These are phyloP conservation scores for Spea hammondii DNA, from an alignment of 2,797 vertebrate species.

Conservation along the genomic window DNA sequence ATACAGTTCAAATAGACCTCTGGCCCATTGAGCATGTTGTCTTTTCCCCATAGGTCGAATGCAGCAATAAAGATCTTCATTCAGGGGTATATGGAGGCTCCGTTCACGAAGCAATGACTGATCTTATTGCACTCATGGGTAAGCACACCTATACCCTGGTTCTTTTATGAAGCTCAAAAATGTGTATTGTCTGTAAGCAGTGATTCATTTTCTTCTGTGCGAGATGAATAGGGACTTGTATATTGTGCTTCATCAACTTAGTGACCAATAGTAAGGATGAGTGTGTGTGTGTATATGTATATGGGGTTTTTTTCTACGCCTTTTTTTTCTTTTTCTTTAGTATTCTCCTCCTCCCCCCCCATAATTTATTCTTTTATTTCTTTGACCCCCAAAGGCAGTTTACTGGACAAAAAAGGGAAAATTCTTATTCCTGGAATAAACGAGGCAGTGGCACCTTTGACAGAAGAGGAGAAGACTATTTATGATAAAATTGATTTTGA, in stretches of 20 bases:
- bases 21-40: too few species aligned
- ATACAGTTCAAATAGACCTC: too few species aligned
- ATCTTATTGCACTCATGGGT: constrained; percentile 89
- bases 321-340: not conserved
- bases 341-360: too few species aligned
- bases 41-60: constrained; percentile 74
- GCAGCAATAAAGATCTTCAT: constrained; percentile 85
- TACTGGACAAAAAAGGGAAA: constrained; percentile 81
- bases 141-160: constrained; percentile 48
- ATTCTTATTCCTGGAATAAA: constrained; percentile 83
- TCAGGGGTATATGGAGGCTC: constrained; percentile 96
- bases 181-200: not conserved
- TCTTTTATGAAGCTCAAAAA: too few species aligned
- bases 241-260: not conserved
- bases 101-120: constrained; percentile 92
- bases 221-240: not conserved
- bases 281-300: too few species aligned
- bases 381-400: constrained; percentile 66
- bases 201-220: too few species aligned
- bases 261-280: too few species aligned
- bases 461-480: constrained; percentile 76
- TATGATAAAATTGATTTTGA: constrained; percentile 94
- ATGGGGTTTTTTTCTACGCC: not conserved
- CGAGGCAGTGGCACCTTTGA: constrained; percentile 77
- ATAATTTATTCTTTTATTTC: not conserved